Evolutionary conservation across 2,113 vertebrate genomes (phyloP), one percentile per base, ranked within the genome.

Genomic region (Silurus asotus): DNA sequence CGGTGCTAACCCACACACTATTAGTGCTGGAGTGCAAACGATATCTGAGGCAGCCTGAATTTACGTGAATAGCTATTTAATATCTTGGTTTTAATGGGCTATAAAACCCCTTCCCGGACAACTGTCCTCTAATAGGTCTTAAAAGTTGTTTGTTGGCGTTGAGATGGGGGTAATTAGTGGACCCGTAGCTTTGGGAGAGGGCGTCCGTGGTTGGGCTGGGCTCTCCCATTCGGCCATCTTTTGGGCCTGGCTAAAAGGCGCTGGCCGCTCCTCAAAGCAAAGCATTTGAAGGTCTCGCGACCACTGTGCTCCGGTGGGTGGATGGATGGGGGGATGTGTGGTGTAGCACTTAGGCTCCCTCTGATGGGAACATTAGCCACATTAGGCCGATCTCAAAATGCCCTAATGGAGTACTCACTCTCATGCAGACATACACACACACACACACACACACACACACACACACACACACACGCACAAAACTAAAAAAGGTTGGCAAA

Each of bases 61-160:
- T 91, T 89, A 91, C 87, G 90, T 77, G 88, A 91, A 91, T 83
- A 88, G 84, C 90, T 87, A 89, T 91, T 91, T 90, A 88, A 90
- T 91, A 87, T 89, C 81, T 84, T 81, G 64, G 82, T 81, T 91
- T 91, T 91, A 90, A 90, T 91, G 90, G 90, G 84, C 87, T 88
- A 89, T 90, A 90, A 91, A 91, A 90, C 61, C 82, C 81, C 87
- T 90, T 91, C 89, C 91, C 82, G 88, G 84, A 88, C 89, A 90
- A 89, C 86, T 84, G 86, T 86, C 90, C 88, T 88, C 89, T 91
- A 92, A 90, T 90, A 88, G 91, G 89, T 85, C 87, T 90, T 90
- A 87, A 89, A 91, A 90, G 90, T 87, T 90, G 91, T 91, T 91
- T 90, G 90, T 89, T 89, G 91, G 79, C 87, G 56, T 90, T 84